Conservation (phyloP, 1,140 invertebrate genomes). For the Drosophila nebulosa region DNA sequence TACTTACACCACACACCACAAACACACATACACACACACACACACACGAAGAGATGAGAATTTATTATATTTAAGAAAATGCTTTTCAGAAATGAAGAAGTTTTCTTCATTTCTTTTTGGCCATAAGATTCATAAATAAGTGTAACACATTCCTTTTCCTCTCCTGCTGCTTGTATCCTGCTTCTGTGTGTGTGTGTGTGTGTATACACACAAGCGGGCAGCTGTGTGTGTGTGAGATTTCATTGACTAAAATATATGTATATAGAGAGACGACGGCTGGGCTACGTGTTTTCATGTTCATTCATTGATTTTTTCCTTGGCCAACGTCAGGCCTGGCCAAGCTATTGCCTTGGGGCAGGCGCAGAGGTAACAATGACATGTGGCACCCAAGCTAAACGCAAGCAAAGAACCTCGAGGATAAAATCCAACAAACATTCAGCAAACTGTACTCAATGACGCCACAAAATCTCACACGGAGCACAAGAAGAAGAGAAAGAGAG, state of each 20-base stretch:
- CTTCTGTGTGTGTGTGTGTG: neutral
- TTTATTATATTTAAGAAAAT: neutral
- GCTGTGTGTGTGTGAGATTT: slow-evolving; percentile 10
- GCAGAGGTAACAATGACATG: slow-evolving; percentile 8
- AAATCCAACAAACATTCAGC: slow-evolving; percentile 20
- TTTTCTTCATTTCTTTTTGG: neutral
- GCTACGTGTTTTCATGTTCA: slow-evolving; percentile 46
- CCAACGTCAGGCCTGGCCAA: slow-evolving; percentile 1
- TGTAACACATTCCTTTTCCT: neutral
- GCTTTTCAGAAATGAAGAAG: neutral
- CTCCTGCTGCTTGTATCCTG: too few relatives aligned
- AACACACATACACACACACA: neutral
- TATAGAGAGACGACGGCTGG: slow-evolving; percentile 2
- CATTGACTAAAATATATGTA: slow-evolving; percentile 46
- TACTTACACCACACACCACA: neutral
- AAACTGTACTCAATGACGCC: slow-evolving; percentile 56
- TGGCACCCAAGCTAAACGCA: neutral
- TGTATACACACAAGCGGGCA: neutral
- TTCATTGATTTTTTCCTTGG: slow-evolving; percentile 56
- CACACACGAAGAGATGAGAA: neutral
- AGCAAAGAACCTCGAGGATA: slow-evolving; percentile 35
- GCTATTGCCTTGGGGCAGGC: slow-evolving; percentile 23
- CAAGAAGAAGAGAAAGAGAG: neutral
- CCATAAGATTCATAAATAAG: neutral
- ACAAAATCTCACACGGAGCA: slow-evolving; percentile 16